Conservation (phyloP, 2,888 invertebrate genomes). For the Drosophila basisetae region DNA sequence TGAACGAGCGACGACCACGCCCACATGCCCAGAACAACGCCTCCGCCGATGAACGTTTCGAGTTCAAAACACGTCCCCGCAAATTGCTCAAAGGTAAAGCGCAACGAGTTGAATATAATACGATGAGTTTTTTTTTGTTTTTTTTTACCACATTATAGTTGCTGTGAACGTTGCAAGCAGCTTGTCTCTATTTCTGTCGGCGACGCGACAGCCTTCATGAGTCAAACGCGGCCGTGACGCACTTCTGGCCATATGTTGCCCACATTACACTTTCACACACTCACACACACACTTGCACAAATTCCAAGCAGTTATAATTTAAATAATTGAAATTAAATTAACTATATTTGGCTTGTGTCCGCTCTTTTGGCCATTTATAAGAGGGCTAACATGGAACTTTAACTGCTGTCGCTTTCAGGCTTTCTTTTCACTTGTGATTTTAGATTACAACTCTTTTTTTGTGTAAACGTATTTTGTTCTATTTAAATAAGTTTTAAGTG, state of each 20-base stretch:
- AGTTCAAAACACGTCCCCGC: slow-evolving; percentile 84
- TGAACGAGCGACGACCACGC: slow-evolving; percentile 84
- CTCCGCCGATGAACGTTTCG: slow-evolving; percentile 82
- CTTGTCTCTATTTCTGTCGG: slow-evolving; percentile 2
- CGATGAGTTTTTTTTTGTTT: slow-evolving; percentile 9
- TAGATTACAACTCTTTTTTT: background rate
- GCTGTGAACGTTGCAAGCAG: slow-evolving; percentile 56
- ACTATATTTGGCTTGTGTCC: slow-evolving; percentile 11
- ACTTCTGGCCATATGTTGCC: slow-evolving; percentile 44
- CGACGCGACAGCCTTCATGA: slow-evolving; percentile 8
- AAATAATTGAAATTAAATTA: slow-evolving; percentile 59
- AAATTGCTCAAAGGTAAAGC: slow-evolving; percentile 84
- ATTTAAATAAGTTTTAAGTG: slow-evolving; percentile 8
- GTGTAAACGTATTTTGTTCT: background rate
- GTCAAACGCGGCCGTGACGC: slow-evolving; percentile 50
- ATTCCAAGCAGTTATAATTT: slow-evolving; percentile 46
- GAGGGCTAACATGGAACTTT: background rate
- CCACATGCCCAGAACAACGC: slow-evolving; percentile 66
- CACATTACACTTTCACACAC: slow-evolving; percentile 42
- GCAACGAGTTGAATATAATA: background rate
- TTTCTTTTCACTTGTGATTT: background rate
- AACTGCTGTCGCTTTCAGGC: background rate
- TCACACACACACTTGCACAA: slow-evolving; percentile 2
- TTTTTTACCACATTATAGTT: slow-evolving; percentile 44
- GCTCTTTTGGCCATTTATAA: background rate